These are phyloP conservation scores for Erebia aethiops DNA, from an alignment of 2,888 invertebrate species.

Conservation along the genomic window DNA sequence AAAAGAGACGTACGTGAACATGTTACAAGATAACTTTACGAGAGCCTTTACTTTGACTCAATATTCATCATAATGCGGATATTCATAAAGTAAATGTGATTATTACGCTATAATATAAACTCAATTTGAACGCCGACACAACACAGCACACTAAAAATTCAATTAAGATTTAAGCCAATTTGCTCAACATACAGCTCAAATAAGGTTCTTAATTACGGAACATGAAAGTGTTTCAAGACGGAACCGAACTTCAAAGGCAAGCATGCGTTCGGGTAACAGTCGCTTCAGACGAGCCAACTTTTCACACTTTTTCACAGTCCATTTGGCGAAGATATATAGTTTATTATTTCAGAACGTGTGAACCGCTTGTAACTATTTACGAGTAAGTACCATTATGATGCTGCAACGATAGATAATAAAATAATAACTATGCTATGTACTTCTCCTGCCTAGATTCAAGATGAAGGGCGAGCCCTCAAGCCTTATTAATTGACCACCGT, in stretches of 20 bases:
- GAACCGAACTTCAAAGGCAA: conserved; percentile 66
- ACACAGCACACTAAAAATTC: conserved; percentile 33
- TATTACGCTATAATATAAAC: conserved; percentile 29
- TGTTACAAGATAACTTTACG: conserved; percentile 4
- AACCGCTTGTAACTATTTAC: too few species aligned
- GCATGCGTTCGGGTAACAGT: conserved; percentile 54
- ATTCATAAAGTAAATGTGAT: conserved; percentile 35
- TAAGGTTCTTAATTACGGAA: conserved; percentile 56
- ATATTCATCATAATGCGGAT: conserved; percentile 26
- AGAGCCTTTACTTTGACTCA: conserved; percentile 28
- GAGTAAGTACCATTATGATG: too few species aligned
- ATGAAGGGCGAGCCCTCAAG: too few species aligned
- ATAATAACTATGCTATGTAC: too few species aligned
- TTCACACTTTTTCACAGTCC: too few species aligned
- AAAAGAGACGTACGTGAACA: conserved; percentile 9
- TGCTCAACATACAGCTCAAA: conserved; percentile 50
- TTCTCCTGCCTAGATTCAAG: too few species aligned
- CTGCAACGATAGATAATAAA: too few species aligned
- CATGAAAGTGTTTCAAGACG: conserved; percentile 54
- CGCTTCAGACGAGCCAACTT: conserved; percentile 7
- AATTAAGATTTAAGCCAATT: conserved; percentile 41
- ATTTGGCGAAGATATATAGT: too few species aligned
- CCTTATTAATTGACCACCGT: too few species aligned
- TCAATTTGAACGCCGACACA: conserved; percentile 31
- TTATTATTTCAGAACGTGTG: too few species aligned